These are phyloP conservation scores for Heterodera schachtii DNA, from an alignment of 1,140 invertebrate genomes.

Conservation along the genomic window DNA sequence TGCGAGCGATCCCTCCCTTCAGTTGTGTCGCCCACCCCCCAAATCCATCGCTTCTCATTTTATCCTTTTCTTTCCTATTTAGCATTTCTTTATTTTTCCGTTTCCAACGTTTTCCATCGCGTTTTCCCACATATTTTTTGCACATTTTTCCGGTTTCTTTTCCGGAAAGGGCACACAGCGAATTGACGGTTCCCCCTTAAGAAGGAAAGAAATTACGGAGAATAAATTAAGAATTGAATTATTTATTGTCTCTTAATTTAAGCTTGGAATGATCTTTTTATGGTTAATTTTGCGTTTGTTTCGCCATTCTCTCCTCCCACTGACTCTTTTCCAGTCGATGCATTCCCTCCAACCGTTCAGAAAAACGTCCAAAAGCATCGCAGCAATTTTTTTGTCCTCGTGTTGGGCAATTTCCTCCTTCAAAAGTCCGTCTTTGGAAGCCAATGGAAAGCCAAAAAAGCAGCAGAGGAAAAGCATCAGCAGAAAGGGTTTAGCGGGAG, in stretches of 20 bases:
- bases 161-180: slow-evolving; percentile 17
- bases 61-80: background rate
- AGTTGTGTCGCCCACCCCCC: no score
- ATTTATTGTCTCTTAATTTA: no score
- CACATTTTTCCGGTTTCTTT: slow-evolving; percentile 18
- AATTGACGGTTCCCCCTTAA: slow-evolving; percentile 13
- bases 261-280: no score
- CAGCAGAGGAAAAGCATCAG: background rate
- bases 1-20: no score
- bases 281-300: no score
- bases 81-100: slow-evolving; percentile 14
- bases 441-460: background rate
- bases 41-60: background rate
- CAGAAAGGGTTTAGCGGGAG: background rate
- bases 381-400: slow-evolving; percentile 22
- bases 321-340: background rate
- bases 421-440: background rate
- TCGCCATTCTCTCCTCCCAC: background rate
- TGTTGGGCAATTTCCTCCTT: background rate
- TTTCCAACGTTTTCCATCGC: slow-evolving; percentile 4
- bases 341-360: background rate
- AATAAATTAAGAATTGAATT: no score
- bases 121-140: slow-evolving; percentile 21
- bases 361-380: slow-evolving; percentile 21
- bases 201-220: no score